A percentile compares a stretch with the other conserved stretches of the same genome.
Conservation (phyloP, 1,140 invertebrate genomes). For the Drosophila pectinifera region DNA sequence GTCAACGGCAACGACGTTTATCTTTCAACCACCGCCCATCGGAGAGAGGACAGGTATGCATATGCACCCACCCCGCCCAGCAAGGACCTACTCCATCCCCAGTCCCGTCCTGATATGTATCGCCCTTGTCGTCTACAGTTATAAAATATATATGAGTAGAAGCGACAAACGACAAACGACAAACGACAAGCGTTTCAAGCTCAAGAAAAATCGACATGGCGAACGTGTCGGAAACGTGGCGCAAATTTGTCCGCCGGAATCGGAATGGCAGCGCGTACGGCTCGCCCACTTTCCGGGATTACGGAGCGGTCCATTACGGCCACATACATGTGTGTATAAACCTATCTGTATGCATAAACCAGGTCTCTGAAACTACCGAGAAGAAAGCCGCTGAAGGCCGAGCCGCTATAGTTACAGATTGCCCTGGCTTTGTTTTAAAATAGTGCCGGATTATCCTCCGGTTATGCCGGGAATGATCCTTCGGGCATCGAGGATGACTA, state of each 20-base stretch:
- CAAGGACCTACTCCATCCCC: background rate
- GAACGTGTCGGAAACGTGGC: conserved; percentile 80
- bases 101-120: conserved; percentile 57
- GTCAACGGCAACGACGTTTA: conserved; percentile 71
- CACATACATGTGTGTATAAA: background rate
- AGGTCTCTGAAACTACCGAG: conserved; percentile 1
- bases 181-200: conserved; percentile 28
- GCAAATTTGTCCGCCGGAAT: conserved; percentile 69
- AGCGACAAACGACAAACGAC: conserved; percentile 64
- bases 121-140: conserved; percentile 63
- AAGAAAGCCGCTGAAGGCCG: background rate
- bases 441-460: conserved; percentile 5
- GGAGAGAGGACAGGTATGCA: conserved; percentile 51
- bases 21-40: conserved; percentile 72
- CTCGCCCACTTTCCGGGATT: conserved; percentile 73
- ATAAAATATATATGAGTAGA: conserved; percentile 79
- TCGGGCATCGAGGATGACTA: background rate
- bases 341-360: conserved; percentile 20
- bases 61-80: background rate
- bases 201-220: conserved; percentile 81
- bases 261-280: conserved; percentile 49
- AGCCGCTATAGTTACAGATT: conserved; percentile 1
- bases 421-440: conserved; percentile 23
- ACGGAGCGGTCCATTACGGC: conserved; percentile 42
- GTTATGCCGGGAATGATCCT: conserved; percentile 1